Base-by-base conservation (phyloP, 2,113 vertebrate species). In the Potamarius usumacintae region DNA sequence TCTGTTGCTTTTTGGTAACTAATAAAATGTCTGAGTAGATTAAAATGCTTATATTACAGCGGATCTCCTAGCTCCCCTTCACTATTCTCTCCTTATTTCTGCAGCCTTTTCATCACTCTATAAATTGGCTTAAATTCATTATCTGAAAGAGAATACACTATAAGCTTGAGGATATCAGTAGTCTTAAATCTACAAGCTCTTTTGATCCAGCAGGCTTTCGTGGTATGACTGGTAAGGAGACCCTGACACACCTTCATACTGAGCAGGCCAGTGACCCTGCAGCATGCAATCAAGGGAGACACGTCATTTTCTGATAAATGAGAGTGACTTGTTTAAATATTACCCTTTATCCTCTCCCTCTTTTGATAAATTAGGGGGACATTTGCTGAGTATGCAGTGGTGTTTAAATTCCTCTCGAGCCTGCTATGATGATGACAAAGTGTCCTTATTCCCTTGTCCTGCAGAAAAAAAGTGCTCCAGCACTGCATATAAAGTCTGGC, bases 331-430 rank as follows among this genome's bases (percentile, higher is more conserved):
- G 83, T 90, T 84, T 89, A 86, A 86, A 86, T 88, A 89, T 88
- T 85, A 90, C 86, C 83, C 76, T 74, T 85, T 69, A 82, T 30
- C 72, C 83, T 82, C 55, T 71, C 52, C 14, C 34, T 42, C 65
- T 85, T 87, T 88, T 72, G 63, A 85, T 89, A 85, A 85, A 82
- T 85, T 89, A 62, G n/a, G 27, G 34, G 84, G 85, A 85, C 81
- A 69, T 82, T 90, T 88, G 91, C 91, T 91, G 86, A 90, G 72
- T 88, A 71, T 88, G 91, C 91, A 89, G 85, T 83, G 74, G 72
- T 90, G 90, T 90, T 92, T 89, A 88, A 90, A 90, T 90, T 89
- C 87, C 90, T 90, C 69, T 88, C 72, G 17, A 87, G 88, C 83
- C 83, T 74, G 55, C 79, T 78, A 42, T 69, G 85, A 91, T 90